Evolutionary conservation across 2,797 vertebrate species (phyloP).

Genomic region (Rachycentron canadum): DNA sequence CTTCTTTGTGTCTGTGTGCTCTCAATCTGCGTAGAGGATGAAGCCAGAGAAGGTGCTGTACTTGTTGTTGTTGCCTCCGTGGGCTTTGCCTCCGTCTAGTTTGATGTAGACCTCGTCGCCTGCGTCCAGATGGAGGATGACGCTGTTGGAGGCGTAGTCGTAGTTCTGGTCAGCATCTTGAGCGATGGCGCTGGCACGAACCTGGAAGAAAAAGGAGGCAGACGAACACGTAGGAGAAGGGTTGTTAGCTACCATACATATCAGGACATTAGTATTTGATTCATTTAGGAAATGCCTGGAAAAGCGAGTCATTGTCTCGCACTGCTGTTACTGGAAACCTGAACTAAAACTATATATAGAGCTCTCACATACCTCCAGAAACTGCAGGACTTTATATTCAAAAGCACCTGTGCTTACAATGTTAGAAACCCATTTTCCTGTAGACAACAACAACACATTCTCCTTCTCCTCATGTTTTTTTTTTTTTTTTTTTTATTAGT

Average conservation of each 20-base stretch:
- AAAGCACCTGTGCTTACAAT: neutral
- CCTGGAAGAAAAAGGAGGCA: constrained; percentile 80
- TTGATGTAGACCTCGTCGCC: constrained; percentile 98
- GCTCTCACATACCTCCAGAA: neutral
- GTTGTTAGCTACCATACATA: constrained; percentile 10
- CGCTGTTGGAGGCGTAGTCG: constrained; percentile 98
- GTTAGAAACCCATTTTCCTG: neutral
- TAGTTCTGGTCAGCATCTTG: constrained; percentile 99
- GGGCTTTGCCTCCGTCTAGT: constrained; percentile 97
- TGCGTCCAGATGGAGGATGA: constrained; percentile 96
- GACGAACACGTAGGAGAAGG: constrained; percentile 20
- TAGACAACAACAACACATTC: no score
- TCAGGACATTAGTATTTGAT: constrained; percentile 1
- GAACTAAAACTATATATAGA: neutral
- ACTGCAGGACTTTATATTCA: neutral
- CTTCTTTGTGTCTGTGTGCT: constrained; percentile 58
- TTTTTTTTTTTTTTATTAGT: neutral
- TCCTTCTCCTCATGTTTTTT: neutral
- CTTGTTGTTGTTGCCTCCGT: constrained; percentile 99
- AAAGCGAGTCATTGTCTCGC: constrained; percentile 1
- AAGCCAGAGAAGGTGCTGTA: constrained; percentile 99
- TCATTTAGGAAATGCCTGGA: neutral
- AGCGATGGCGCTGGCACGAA: constrained; percentile 97
- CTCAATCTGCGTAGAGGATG: constrained; percentile 98
- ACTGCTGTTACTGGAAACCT: constrained; percentile 6